Conservation (phyloP, 35 echinoderm and acorn worm species). For the Stichopus chloronotus region DNA sequence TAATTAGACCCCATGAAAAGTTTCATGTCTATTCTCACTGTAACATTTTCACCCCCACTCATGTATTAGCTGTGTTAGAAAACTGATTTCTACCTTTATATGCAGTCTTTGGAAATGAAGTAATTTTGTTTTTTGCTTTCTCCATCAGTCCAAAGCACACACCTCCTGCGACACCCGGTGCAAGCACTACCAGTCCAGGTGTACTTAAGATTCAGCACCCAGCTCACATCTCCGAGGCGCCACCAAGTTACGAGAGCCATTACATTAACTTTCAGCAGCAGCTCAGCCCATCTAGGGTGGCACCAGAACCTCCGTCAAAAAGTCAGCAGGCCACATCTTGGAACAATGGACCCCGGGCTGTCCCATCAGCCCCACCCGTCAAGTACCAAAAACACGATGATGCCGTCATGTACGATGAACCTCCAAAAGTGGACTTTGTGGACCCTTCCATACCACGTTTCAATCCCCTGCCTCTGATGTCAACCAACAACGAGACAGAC, state of each 20-base stretch:
- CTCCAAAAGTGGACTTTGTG: constrained; percentile 33
- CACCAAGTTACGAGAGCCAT: not conserved
- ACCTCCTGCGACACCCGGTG: constrained; percentile 1
- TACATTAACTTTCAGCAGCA: not conserved
- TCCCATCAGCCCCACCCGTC: not conserved
- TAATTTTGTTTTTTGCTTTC: not conserved
- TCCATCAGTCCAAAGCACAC: constrained; percentile 35
- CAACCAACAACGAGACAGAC: not conserved
- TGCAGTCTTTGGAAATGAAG: too few species aligned
- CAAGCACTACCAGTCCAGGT: too few species aligned
- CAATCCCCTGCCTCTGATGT: not conserved
- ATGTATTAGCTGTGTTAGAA: too few species aligned
- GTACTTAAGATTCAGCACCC: constrained; percentile 20
- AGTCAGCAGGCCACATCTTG: not conserved
- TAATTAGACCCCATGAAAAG: too few species aligned
- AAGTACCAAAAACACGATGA: constrained; percentile 35
- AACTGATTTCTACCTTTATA: too few species aligned
- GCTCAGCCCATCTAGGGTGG: not conserved
- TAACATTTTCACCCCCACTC: too few species aligned
- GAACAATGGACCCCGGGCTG: not conserved
- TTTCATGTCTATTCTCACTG: too few species aligned
- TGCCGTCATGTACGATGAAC: constrained; percentile 38
- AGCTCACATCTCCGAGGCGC: not conserved
- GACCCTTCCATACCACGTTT: constrained; percentile 32
- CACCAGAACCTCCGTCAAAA: not conserved